phyloP scores from a whole-genome alignment of 2,113 vertebrate species.

The Vidua chalybeata region DNA sequence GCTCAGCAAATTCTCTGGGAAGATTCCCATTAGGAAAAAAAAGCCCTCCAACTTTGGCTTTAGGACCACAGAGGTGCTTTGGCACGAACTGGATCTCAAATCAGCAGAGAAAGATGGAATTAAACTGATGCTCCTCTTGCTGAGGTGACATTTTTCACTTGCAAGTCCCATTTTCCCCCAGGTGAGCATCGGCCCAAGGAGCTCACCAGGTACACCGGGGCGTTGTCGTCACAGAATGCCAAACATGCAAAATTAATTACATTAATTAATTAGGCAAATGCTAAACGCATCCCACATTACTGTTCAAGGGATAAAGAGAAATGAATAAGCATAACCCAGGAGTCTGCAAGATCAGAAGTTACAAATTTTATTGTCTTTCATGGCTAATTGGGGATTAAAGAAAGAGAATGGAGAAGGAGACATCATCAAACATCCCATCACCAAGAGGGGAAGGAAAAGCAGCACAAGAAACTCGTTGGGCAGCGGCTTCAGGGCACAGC shows the following conservation, averaged over 20 bases:
- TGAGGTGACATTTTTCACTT: neutral
- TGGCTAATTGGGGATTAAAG: neutral
- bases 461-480: neutral
- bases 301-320: neutral
- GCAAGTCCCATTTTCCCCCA: accelerated
- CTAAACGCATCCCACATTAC: neutral
- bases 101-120: neutral
- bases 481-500: neutral
- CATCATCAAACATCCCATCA: neutral
- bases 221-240: neutral
- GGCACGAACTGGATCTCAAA: accelerated
- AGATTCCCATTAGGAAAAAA: neutral
- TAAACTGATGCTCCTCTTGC: neutral
- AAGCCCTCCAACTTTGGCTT: neutral
- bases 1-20: neutral
- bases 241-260: neutral
- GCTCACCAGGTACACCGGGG: accelerated
- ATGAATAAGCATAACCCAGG: neutral
- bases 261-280: neutral
- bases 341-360: neutral
- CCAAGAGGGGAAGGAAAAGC: neutral
- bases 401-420: neutral
- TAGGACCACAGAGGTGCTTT: accelerated
- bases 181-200: neutral
- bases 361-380: neutral